phyloP scores from a whole-genome alignment of 1,140 invertebrate genomes.

The Sitobion miscanthi region DNA sequence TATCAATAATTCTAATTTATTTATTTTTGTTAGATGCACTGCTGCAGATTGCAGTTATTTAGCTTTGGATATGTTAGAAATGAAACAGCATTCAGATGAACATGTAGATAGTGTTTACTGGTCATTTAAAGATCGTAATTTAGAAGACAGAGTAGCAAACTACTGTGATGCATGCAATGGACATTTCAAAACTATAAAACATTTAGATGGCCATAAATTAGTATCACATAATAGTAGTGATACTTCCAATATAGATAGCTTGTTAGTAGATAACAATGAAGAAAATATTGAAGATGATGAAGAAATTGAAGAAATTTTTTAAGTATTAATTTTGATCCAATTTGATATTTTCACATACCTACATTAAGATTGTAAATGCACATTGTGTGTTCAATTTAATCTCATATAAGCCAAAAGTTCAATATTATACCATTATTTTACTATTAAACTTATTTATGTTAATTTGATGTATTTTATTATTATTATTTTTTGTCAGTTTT shows the following conservation, averaged over 20 bases:
- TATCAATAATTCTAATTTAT: neutral
- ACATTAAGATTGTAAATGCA: neutral
- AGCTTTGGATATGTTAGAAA: conserved; percentile 47
- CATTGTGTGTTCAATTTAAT: neutral
- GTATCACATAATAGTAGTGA: conserved; percentile 52
- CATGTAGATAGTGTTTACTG: conserved; percentile 54
- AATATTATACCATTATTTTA: neutral
- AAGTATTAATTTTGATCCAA: neutral
- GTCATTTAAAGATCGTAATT: conserved; percentile 43
- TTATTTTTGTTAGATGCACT: conserved; percentile 41
- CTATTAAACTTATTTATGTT: neutral
- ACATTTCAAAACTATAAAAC: conserved; percentile 50
- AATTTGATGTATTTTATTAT: neutral
- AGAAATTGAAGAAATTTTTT: conserved; percentile 55
- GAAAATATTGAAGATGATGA: conserved; percentile 47
- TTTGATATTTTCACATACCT: neutral
- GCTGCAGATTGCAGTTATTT: conserved; percentile 50
- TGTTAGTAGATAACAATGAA: conserved; percentile 26
- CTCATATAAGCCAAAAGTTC: neutral
- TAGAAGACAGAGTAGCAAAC: conserved; percentile 51
- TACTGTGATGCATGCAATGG: conserved; percentile 40
- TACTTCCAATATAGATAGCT: conserved; percentile 47
- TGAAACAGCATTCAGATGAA: conserved; percentile 55
- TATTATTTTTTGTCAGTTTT: neutral
- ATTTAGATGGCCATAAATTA: conserved; percentile 54